These are phyloP conservation scores for Grapholita molesta DNA, from an alignment of 1,140 invertebrate genomes.

Conservation along the genomic window DNA sequence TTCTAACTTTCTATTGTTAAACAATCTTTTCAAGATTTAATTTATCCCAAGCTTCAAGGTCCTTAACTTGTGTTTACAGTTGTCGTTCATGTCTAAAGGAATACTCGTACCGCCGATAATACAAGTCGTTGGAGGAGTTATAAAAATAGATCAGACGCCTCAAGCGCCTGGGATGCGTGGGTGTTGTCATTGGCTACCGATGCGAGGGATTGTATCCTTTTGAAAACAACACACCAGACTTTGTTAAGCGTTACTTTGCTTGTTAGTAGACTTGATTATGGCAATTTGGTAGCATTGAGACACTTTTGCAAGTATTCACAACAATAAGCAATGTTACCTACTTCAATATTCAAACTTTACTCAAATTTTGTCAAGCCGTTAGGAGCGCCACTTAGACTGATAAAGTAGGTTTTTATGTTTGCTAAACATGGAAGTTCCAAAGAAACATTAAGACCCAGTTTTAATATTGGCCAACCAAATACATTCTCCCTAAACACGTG, in stretches of 20 bases:
- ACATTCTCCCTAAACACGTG: no score
- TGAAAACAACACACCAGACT: neutral
- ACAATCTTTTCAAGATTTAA: neutral
- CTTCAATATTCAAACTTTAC: no score
- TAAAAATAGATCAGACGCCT: slow-evolving; percentile 45
- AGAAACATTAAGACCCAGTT: no score
- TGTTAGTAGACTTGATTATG: no score
- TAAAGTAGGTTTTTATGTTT: no score
- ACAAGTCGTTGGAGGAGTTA: slow-evolving; percentile 36
- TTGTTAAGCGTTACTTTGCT: neutral
- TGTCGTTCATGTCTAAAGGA: slow-evolving; percentile 24
- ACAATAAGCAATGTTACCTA: no score
- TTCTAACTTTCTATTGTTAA: neutral
- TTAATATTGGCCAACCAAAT: no score
- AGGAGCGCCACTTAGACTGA: no score
- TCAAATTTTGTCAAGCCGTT: no score
- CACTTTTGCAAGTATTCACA: no score
- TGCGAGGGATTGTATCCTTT: neutral
- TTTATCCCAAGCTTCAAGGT: neutral
- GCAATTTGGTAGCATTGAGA: no score
- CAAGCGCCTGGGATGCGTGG: slow-evolving; percentile 39
- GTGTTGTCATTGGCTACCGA: slow-evolving; percentile 38
- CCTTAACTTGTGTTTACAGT: neutral
- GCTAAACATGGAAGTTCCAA: no score
- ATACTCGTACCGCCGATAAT: slow-evolving; percentile 32